Base-by-base conservation (phyloP, 2,888 invertebrate genomes). In the Cartodere bifasciata region DNA sequence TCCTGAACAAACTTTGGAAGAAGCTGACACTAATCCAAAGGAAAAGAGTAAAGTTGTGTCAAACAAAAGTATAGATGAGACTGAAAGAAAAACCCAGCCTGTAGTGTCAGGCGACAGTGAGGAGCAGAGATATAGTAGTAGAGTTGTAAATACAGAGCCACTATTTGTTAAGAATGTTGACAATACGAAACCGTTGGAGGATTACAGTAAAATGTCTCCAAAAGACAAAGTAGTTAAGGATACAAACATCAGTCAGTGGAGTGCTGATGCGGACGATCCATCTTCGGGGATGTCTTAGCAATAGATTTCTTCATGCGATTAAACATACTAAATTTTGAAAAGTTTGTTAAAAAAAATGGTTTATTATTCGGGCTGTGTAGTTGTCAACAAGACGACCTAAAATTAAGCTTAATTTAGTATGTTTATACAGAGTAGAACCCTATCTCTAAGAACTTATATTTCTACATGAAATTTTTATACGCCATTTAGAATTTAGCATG, bases 241-340 rank as follows among this genome's bases (percentile, higher is more conserved):
- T 20, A n/a, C 6, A 20, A 7, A 20, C 20, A n/a, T 29, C 30
- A 35, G 41, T 29, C 29, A 39, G 28, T 20, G 36, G 16, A 56
- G 52, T 16, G 47, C 49, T 3, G 62, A 62, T 38, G 56, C 48
- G 13, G 63, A 63, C 39, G 61, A 62, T 45, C 60, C 61, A 12
- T 62, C 62, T 16, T 62, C 62, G 16, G 62, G 62, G 32, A 63
- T 63, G 62, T 62, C 63, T 53, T 63, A 63, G 58, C 55, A 53
- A 41, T 53, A 39, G 24, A 23, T 23, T 17, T 23, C n/a, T 13
- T 26, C 28, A 28, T 37, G 25, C 28, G 30, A 35, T 31, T 23
- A 34, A 35, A 36, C 17, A 29, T 29, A 26, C 23, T 29, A 28
- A 31, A 23, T 29, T 30, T 38, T 32, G 27, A 37, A 16, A 23